A percentile compares a stretch with the other conserved stretches of the same genome.
Evolutionary conservation across 1,140 invertebrate species (phyloP).

Genomic region (Brachionus plicatilis): DNA sequence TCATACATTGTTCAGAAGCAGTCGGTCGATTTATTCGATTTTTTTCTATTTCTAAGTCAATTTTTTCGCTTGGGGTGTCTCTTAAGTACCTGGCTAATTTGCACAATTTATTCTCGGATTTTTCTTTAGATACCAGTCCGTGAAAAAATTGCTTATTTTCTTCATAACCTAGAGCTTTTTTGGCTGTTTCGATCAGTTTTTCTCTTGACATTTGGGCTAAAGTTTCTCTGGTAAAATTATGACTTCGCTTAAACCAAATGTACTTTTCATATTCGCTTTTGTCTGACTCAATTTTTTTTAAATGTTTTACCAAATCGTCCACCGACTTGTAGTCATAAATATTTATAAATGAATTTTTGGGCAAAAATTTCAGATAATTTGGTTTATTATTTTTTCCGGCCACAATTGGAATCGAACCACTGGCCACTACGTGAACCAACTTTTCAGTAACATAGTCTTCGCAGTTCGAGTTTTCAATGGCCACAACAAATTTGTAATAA

Average conservation of each 20-base stretch:
- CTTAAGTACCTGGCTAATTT: conserved; percentile 5
- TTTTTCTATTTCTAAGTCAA: background rate
- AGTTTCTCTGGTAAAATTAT: conserved; percentile 4
- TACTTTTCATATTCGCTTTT: conserved; percentile 38
- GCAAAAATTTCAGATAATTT: conserved; percentile 32
- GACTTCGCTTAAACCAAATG: background rate
- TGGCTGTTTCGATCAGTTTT: background rate
- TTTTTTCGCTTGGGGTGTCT: background rate
- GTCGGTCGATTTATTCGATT: background rate
- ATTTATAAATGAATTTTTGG: conserved; percentile 30
- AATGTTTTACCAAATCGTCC: conserved; percentile 17
- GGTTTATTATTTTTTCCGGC: conserved; percentile 16
- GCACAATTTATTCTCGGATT: conserved; percentile 38
- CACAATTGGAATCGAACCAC: conserved; percentile 37
- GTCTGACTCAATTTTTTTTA: background rate
- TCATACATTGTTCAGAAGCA: background rate
- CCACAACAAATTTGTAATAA: conserved; percentile 39
- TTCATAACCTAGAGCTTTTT: background rate
- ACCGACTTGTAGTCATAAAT: conserved; percentile 37
- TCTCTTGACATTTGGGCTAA: background rate
- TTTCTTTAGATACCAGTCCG: conserved; percentile 2
- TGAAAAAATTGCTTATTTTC: conserved; percentile 2
- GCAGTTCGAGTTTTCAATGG: conserved; percentile 41
- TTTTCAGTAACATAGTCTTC: conserved; percentile 40
- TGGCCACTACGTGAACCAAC: conserved; percentile 23